These are phyloP conservation scores for Lutjanus campechanus DNA, from an alignment of 2,797 vertebrate genomes.

Conservation along the genomic window DNA sequence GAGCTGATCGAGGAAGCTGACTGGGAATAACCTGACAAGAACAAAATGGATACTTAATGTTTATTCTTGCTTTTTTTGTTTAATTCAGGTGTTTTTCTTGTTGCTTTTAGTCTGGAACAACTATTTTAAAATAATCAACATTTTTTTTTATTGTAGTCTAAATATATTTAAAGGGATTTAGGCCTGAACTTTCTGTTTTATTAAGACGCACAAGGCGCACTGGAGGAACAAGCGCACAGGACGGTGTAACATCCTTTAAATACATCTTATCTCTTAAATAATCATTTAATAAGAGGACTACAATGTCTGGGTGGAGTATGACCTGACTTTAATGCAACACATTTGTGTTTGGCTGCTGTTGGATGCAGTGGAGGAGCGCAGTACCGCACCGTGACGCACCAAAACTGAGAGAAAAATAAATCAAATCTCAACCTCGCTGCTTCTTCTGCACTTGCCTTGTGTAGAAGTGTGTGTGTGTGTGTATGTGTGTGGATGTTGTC, in stretches of 20 bases:
- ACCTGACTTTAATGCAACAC: slow-evolving; percentile 25
- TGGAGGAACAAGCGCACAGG: slow-evolving; percentile 25
- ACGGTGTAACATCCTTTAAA: not conserved
- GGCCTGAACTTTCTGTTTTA: slow-evolving; percentile 29
- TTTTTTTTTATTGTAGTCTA: not conserved
- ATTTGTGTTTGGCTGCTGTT: slow-evolving; percentile 8
- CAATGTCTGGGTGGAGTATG: slow-evolving; percentile 24
- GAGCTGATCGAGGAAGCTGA: slow-evolving; percentile 54
- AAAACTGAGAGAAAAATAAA: slow-evolving; percentile 10
- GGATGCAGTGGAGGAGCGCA: slow-evolving; percentile 26
- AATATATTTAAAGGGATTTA: not conserved
- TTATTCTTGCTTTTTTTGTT: slow-evolving; percentile 16
- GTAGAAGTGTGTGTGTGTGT: too few relatives aligned
- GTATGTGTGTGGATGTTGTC: slow-evolving; percentile 29
- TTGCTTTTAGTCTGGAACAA: not conserved
- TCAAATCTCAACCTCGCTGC: not conserved
- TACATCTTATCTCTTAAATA: not conserved
- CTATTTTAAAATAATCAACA: not conserved
- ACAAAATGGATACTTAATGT: slow-evolving; percentile 53
- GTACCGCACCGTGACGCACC: not conserved
- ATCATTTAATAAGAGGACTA: slow-evolving; percentile 14
- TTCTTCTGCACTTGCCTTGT: slow-evolving; percentile 1
- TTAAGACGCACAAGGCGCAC: slow-evolving; percentile 28
- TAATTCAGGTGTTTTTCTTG: not conserved
- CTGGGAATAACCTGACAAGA: slow-evolving; percentile 65